Base-by-base conservation (phyloP, 2,113 vertebrate species). In the Callocephalon fimbriatum region DNA sequence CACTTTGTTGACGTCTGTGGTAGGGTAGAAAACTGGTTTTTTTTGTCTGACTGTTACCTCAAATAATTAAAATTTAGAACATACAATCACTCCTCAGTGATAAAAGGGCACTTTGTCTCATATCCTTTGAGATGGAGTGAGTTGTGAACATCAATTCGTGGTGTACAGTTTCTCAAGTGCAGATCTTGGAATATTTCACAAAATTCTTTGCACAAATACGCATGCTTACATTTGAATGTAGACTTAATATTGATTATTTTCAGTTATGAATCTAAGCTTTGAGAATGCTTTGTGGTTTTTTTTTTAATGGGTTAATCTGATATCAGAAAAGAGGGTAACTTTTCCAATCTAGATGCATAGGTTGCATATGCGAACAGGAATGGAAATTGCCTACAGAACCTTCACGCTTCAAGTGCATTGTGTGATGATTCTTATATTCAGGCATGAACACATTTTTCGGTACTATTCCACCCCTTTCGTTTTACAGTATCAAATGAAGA, bases 361-460 rank as follows among this genome's bases (percentile, higher is more conserved):
- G 58, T 62, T 92, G 37, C 53, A 29, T 63, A 26, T 31, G 40
- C 61, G 90, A 78, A 78, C 56, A 68, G 73, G 56, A 91, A 77
- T 0, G 2, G 65, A 92, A 95, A 78, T 84, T 89, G 93, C 47
- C 88, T 58, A 12, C 68, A 73, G 54, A 80, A 35, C 42, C 40
- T 91, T 94, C 74, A 88, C 90, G 81, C 66, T 96, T 93, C 81
- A 96, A 56, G n/a, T 76, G 63, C 66, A 25, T 72, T 32, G 6
- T 58, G 44, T 59, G 84, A 91, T 91, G 95, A 81, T 71, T 96
- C 78, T 89, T 85, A 83, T 73, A 90, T 45, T 88, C 63, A 66
- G n/a, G 54, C 62, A 66, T 7, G 15, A 78, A 37, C 54, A 47
- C 45, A 44, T 54, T 94, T 56, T 61, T 29, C 73, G 44, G 35